These are phyloP conservation scores for Pristionchus entomophagus DNA, from an alignment of 2,888 invertebrate species.

Conservation along the genomic window DNA sequence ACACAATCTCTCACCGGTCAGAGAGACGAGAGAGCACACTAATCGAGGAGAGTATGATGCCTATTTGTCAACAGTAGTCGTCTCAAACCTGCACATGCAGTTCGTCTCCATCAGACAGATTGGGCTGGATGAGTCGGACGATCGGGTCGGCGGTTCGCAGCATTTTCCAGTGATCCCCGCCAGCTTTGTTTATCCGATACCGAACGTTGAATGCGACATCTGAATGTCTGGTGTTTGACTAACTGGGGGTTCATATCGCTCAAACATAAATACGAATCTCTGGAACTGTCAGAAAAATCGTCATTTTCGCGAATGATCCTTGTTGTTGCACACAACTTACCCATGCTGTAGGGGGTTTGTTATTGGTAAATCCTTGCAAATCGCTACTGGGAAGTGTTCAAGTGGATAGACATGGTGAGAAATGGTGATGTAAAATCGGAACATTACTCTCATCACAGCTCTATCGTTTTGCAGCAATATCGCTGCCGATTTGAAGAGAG, in stretches of 20 bases:
- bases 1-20: neutral
- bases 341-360: neutral
- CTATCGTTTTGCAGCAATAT: too few species aligned
- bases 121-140: constrained; percentile 60
- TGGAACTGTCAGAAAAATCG: neutral
- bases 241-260: too few species aligned
- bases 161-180: constrained; percentile 59
- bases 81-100: constrained; percentile 59
- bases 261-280: too few species aligned
- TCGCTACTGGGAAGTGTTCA: too few species aligned
- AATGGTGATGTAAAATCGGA: neutral
- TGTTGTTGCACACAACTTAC: neutral
- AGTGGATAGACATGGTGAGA: neutral
- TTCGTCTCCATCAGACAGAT: constrained; percentile 62
- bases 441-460: too few species aligned
- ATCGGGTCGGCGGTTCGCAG: constrained; percentile 58
- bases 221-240: constrained; percentile 50
- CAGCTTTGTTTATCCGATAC: constrained; percentile 52
- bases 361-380: too few species aligned
- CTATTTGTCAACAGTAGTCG: neutral
- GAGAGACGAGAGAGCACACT: neutral
- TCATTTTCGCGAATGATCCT: neutral
- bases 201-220: constrained; percentile 60
- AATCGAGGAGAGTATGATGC: neutral
- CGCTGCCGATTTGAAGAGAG: too few species aligned